Evolutionary conservation across 2,888 invertebrate genomes (phyloP).

Genomic region (Tridacna crocea): DNA sequence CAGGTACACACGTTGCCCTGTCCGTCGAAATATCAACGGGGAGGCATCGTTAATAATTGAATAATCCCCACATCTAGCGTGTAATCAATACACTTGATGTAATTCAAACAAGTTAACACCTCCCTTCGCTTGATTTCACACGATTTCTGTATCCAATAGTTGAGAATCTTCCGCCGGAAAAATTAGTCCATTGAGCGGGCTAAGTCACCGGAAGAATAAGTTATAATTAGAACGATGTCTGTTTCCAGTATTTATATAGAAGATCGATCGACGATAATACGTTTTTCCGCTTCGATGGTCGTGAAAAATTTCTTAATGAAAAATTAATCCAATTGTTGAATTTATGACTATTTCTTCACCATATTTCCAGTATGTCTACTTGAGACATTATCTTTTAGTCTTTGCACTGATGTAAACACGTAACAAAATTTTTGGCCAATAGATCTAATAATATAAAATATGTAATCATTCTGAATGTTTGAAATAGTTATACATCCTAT

Average conservation of each 20-base stretch:
- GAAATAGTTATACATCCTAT: no score
- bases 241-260: constrained; percentile 8
- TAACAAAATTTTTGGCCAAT: no score
- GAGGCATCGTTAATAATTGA: constrained; percentile 15
- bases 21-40: background rate
- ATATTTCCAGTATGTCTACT: background rate
- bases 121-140: constrained; percentile 18
- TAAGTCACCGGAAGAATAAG: constrained; percentile 9
- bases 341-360: background rate
- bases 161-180: constrained; percentile 6
- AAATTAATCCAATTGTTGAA: constrained; percentile 13
- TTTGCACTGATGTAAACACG: no score
- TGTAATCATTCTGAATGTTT: no score
- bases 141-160: constrained; percentile 15
- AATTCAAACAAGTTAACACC: constrained; percentile 14
- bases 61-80: constrained; percentile 12
- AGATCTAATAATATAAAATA: no score
- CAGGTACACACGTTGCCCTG: background rate
- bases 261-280: constrained; percentile 9
- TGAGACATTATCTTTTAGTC: no score
- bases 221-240: constrained; percentile 20
- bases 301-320: constrained; percentile 5
- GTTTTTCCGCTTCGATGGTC: constrained; percentile 11
- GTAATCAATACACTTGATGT: constrained; percentile 18
- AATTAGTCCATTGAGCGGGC: background rate